Percentiles rank a stretch among this genome's conserved stretches.
phyloP scores from a whole-genome alignment of 2,888 invertebrate species.

The Cephus pulcher region DNA sequence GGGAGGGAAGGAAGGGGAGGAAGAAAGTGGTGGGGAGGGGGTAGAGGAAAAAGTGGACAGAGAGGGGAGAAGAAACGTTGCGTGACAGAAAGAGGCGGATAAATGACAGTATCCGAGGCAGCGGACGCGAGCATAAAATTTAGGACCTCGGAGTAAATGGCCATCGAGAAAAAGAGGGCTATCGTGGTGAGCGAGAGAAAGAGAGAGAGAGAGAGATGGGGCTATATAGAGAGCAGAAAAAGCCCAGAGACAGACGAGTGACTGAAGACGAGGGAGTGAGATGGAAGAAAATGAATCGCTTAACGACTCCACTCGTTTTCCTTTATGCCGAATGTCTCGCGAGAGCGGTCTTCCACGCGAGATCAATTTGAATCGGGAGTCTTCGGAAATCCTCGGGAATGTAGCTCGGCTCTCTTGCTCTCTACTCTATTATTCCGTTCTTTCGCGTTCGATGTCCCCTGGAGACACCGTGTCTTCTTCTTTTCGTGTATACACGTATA shows the following conservation, averaged over 20 bases:
- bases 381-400: not conserved
- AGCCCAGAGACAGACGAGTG: not conserved
- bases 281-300: conserved; percentile 19
- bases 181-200: not conserved
- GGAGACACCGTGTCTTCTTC: too few species aligned
- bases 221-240: conserved; percentile 17
- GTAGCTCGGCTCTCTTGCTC: too few species aligned
- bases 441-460: too few species aligned
- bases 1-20: conserved; percentile 38
- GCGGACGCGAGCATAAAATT: conserved; percentile 37
- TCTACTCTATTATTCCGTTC: too few species aligned
- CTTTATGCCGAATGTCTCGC: conserved; percentile 26
- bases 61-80: too few species aligned
- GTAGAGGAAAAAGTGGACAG: too few species aligned
- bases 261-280: conserved; percentile 2
- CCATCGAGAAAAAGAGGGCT: conserved; percentile 3
- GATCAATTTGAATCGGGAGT: conserved; percentile 38
- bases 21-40: conserved; percentile 17
- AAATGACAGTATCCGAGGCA: conserved; percentile 34
- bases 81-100: conserved; percentile 16
- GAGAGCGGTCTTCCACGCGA: conserved; percentile 41
- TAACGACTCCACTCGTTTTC: conserved; percentile 9
- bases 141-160: conserved; percentile 25
- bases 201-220: not conserved
- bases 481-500: too few species aligned